A percentile compares a stretch with the other conserved stretches of the same genome.
phyloP scores from a whole-genome alignment of 2,888 invertebrate species.

The Brenthis daphne region DNA sequence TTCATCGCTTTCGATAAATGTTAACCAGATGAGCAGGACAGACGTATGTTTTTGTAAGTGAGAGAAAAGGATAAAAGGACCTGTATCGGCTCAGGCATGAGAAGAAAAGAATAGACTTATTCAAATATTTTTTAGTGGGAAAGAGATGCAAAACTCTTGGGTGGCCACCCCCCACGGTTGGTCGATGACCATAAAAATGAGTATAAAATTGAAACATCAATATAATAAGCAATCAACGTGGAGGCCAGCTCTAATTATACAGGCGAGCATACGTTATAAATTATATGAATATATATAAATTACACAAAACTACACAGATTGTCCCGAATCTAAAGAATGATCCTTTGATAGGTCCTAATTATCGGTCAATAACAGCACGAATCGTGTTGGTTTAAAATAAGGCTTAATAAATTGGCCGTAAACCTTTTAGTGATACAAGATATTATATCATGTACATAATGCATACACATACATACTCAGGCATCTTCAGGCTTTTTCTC shows the following conservation, averaged over 20 bases:
- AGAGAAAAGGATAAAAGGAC: constrained; percentile 56
- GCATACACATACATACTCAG: too few species aligned
- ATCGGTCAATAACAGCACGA: constrained; percentile 11
- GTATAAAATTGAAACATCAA: constrained; percentile 83
- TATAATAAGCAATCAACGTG: constrained; percentile 81
- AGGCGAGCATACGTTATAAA: constrained; percentile 73
- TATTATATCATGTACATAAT: too few species aligned
- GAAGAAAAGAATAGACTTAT: constrained; percentile 64
- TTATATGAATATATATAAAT: constrained; percentile 53
- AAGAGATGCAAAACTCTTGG: constrained; percentile 61
- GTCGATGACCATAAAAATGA: constrained; percentile 82
- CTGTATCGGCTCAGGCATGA: constrained; percentile 55
- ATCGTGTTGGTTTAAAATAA: constrained; percentile 7
- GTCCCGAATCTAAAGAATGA: constrained; percentile 52
- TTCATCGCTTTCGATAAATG: constrained; percentile 70
- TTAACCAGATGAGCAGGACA: constrained; percentile 49
- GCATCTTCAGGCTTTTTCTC: too few species aligned
- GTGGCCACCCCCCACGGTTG: constrained; percentile 83
- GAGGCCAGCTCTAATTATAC: constrained; percentile 76
- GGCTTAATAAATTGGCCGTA: too few species aligned
- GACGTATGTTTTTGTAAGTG: constrained; percentile 38
- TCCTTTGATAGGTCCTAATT: constrained; percentile 11
- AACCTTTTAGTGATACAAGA: too few species aligned
- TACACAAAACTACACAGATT: constrained; percentile 59
- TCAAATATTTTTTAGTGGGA: constrained; percentile 46